These are phyloP conservation scores for Dendrolimus houi DNA, from an alignment of 2,888 invertebrate species.

Conservation along the genomic window DNA sequence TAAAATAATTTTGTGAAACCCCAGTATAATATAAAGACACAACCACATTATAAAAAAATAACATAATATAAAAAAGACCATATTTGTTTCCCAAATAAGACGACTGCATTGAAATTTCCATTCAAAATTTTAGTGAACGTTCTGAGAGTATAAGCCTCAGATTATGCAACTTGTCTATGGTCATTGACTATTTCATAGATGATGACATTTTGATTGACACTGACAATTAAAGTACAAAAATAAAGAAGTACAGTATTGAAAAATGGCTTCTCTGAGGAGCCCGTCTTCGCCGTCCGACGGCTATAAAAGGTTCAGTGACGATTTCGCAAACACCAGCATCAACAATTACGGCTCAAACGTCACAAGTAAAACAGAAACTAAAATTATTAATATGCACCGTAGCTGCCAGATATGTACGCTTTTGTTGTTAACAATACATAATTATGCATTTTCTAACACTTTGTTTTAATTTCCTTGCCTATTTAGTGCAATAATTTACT, in stretches of 20 bases:
- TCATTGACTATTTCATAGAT: no score
- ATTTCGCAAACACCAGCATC: slow-evolving; percentile 72
- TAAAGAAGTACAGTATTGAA: slow-evolving; percentile 49
- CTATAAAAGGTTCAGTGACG: slow-evolving; percentile 80
- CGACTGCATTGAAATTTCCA: no score
- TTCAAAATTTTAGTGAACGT: no score
- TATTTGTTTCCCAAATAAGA: no score
- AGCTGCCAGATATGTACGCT: slow-evolving; percentile 63
- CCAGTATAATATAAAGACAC: no score
- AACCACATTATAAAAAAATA: no score
- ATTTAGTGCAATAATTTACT: slow-evolving; percentile 27
- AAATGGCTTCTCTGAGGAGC: slow-evolving; percentile 75
- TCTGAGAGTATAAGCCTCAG: no score
- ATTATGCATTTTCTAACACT: slow-evolving; percentile 50
- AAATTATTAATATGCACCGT: slow-evolving; percentile 61
- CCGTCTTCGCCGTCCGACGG: slow-evolving; percentile 78
- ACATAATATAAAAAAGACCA: no score
- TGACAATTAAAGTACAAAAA: no score
- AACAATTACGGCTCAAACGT: slow-evolving; percentile 79
- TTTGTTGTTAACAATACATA: slow-evolving; percentile 69
- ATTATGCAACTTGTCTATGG: no score
- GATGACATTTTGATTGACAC: no score
- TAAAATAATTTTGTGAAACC: no score
- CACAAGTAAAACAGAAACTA: slow-evolving; percentile 73
- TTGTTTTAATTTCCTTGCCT: slow-evolving; percentile 57